phyloP scores from a whole-genome alignment of 1,140 invertebrate genomes.

The Platorchestia sp. region DNA sequence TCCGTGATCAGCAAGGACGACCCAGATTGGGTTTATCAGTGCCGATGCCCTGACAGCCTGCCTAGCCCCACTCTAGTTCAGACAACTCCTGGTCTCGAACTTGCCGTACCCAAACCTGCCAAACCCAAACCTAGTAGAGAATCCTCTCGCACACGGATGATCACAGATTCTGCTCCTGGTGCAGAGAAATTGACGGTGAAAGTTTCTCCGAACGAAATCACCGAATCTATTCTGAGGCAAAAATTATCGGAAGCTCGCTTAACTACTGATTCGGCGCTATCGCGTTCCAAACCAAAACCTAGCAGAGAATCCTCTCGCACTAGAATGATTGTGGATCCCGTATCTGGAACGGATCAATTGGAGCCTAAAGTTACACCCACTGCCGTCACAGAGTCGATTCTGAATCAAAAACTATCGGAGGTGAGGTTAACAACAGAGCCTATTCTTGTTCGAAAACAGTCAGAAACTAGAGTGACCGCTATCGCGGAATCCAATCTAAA shows the following conservation, averaged over 20 bases:
- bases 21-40: slow-evolving; percentile 38
- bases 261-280: background rate
- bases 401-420: background rate
- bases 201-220: background rate
- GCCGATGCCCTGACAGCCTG: slow-evolving; percentile 2
- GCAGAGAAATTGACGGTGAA: background rate
- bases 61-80: slow-evolving; percentile 25
- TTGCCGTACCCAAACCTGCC: background rate
- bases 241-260: background rate
- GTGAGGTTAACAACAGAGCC: background rate
- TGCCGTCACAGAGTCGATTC: background rate
- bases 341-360: background rate
- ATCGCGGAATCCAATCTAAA: background rate
- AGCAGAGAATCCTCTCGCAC: slow-evolving; percentile 24
- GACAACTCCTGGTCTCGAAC: background rate
- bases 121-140: slow-evolving; percentile 39
- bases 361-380: background rate
- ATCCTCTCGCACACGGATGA: background rate
- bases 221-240: background rate
- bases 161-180: background rate
- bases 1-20: slow-evolving; percentile 48
- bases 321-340: background rate
- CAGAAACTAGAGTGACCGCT: background rate
- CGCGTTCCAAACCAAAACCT: background rate
- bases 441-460: background rate